These are phyloP conservation scores for Saccopteryx bilineata DNA, from an alignment of 2,113 vertebrate genomes.

Conservation along the genomic window DNA sequence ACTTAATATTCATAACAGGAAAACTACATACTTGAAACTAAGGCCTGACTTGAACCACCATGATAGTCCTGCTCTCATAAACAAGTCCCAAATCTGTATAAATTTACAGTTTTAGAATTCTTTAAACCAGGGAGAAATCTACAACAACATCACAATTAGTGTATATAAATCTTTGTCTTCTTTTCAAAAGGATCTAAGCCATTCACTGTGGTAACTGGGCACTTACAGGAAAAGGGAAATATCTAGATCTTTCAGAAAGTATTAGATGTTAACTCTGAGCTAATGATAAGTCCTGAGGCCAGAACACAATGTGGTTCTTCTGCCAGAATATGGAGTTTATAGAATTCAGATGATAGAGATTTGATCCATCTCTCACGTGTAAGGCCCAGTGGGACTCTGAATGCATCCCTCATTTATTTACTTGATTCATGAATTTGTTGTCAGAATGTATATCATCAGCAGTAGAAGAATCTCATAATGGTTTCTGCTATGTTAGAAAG, in stretches of 20 bases:
- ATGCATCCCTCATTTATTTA: conserved; percentile 3
- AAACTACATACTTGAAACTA: neutral
- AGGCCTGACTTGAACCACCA: neutral
- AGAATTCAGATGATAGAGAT: conserved; percentile 22
- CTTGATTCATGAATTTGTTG: neutral
- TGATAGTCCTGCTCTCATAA: neutral
- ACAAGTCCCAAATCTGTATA: neutral
- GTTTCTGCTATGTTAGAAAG: conserved; percentile 1
- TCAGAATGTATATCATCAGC: neutral
- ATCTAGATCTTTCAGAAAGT: conserved; percentile 3
- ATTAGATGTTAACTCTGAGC: neutral
- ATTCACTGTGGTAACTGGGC: neutral
- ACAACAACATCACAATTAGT: neutral
- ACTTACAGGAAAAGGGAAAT: neutral
- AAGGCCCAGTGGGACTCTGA: neutral
- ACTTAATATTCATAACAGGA: neutral
- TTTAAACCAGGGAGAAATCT: conserved; percentile 15
- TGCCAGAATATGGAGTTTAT: neutral
- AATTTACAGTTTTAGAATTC: neutral
- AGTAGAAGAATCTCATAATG: neutral
- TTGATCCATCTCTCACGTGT: neutral
- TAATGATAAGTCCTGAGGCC: neutral
- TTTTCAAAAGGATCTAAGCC: neutral
- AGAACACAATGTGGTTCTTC: neutral
- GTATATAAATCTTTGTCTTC: neutral